A percentile compares a stretch with the other conserved stretches of the same genome.
These are phyloP conservation scores for Laticauda laticaudata DNA, from an alignment of 2,113 vertebrate species.

Conservation along the genomic window DNA sequence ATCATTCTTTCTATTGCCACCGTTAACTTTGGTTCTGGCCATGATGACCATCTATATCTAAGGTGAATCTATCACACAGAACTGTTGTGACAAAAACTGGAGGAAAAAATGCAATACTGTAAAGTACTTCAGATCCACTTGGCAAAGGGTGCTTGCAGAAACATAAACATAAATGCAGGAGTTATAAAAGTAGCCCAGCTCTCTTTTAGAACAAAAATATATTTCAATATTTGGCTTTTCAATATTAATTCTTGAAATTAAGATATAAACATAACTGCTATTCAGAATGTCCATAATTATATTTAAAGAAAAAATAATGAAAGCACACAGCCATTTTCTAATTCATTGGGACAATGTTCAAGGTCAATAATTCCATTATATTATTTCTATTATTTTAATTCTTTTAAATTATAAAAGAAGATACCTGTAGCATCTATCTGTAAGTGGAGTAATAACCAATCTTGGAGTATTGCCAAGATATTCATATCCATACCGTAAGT, in stretches of 20 bases:
- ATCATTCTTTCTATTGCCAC: not conserved
- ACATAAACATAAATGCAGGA: not conserved
- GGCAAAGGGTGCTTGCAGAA: not conserved
- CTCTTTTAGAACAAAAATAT: not conserved
- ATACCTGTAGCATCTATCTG: slow-evolving; percentile 91
- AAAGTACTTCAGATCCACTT: not conserved
- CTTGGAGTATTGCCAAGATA: slow-evolving; percentile 87
- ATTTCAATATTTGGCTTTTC: not conserved
- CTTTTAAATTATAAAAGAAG: not conserved
- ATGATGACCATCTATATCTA: not conserved
- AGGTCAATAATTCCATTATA: not conserved
- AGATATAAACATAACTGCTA: not conserved
- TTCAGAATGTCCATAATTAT: not conserved
- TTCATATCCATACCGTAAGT: slow-evolving; percentile 86
- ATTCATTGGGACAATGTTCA: not conserved
- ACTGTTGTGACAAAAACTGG: not conserved
- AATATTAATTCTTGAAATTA: not conserved
- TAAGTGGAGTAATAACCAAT: slow-evolving; percentile 88
- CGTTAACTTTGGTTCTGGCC: not conserved
- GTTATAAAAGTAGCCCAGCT: not conserved
- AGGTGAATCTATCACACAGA: not conserved
- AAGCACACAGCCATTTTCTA: not conserved
- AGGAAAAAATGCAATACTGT: not conserved
- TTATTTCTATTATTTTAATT: slow-evolving; percentile 9
- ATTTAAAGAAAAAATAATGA: not conserved